Base-by-base conservation (phyloP, 2,113 vertebrate genomes). In the Rostratula benghalensis region DNA sequence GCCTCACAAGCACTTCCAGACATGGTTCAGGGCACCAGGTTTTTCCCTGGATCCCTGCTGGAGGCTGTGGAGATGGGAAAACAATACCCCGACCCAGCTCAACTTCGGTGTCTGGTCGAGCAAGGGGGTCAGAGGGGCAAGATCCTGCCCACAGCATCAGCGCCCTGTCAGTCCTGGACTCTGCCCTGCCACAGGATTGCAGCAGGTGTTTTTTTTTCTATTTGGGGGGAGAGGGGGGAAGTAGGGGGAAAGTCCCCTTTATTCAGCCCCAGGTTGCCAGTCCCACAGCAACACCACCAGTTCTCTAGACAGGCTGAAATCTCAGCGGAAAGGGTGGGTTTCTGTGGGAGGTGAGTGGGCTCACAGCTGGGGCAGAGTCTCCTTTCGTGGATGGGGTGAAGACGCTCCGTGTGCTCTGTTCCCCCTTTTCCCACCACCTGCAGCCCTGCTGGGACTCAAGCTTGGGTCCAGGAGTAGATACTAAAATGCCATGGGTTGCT, bases 51-150 rank as follows among this genome's bases (percentile, higher is more conserved):
- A 11, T 27, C 37, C 68, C 15, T 6, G 0, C 51, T 1, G 0
- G 53, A 28, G 33, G 59, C 70, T 28, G 45, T 1, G 1, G 37
- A 70, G 75, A 64, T 37, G 85, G 65, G 83, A 71, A 87, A 94
- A 91, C 73, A 78, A 31, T 28, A 45, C 16, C 71, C 25, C 6
- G 1, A 31, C 43, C 43, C 1, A 1, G 30, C 41, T 63, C 48
- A 16, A 54, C 60, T 18, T 21, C 0, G 0, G 2, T 8, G 46
- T 45, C 53, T 0, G 13, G 57, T 13, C 65, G 51, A 74, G 50
- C 0, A 0, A 50, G 56, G 0, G 1, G 67, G 2, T 1, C 4
- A 5, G 27, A 1, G 9, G 39, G 43, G 33, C 15, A 14, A 65
- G 27, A 19, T 43, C 35, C 23, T 64, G 50, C 41, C 39, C 1